Base-by-base conservation (phyloP, 1,140 invertebrate species). In the Drosophila melanica region DNA sequence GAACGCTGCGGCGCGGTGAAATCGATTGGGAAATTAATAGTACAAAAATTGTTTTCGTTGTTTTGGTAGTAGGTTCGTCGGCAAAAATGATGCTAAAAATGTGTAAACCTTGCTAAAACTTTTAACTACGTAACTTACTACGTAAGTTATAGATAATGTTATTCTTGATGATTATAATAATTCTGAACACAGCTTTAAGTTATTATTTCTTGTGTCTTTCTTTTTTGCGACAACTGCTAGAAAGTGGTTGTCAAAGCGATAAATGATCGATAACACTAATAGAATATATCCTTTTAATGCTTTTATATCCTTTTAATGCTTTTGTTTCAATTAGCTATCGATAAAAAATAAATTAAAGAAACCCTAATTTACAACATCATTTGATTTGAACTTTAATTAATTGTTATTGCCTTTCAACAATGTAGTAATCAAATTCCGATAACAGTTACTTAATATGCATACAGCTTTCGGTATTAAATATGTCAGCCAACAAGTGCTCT, bases 11-110 rank as follows among this genome's bases (percentile, higher is more conserved):
- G 47, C 1, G 66, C 30, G 47, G 30, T 16, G 33, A 48, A 18
- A 50, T 41, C 57, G 50, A 53, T 44, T 35, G 23, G 45, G 16
- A 55, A 54, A 44, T 14, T 27, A 54, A 64, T 39, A n/a, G 12
- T 33, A 42, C 39, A 53, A 53, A 63, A 42, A n/a, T 53, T 18
- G 8, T 62, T 20, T 30, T 18, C 33, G 3, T 23, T 42, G n/a
- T 11, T 20, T 9, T 35, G 33, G 6, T 33, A 8, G 30, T 7
- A 2, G 8, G 37, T 33, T 20, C 30, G 44, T 10, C 14, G 11
- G 48, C 14, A 20, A 23, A 27, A 16, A 60, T 27, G 9, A 30
- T 10, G 2, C 11, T 35, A 1, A 11, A 18, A 2, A 14, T 35
- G 14, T 10, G 12, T 7, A 6, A 10, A 2, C 10, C 14, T 33